These are phyloP conservation scores for Mylabris phalerata DNA, from an alignment of 1,140 invertebrate genomes.

Conservation along the genomic window DNA sequence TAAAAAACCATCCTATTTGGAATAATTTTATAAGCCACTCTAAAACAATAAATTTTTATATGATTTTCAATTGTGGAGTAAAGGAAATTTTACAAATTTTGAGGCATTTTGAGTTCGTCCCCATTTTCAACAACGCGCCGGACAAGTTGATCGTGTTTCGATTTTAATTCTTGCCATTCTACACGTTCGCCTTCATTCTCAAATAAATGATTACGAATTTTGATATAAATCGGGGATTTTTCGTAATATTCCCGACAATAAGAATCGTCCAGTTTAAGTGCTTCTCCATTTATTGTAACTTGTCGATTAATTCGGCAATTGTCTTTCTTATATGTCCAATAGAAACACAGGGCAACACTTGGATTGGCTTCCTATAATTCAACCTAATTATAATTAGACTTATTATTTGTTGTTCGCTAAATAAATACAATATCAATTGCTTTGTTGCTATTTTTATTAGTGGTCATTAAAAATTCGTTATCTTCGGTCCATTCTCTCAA, in stretches of 20 bases:
- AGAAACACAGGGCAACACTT: constrained; percentile 45
- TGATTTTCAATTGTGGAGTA: not conserved
- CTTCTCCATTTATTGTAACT: constrained; percentile 32
- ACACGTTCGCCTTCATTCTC: constrained; percentile 15
- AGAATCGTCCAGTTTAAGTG: constrained; percentile 11
- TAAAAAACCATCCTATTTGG: constrained; percentile 43
- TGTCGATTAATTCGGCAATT: constrained; percentile 39
- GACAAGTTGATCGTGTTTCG: constrained; percentile 21
- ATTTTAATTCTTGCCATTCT: constrained; percentile 23
- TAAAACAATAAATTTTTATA: constrained; percentile 29
- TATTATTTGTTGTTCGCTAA: too few relatives aligned
- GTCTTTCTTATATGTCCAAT: constrained; percentile 43
- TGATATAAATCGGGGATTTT: constrained; percentile 1
- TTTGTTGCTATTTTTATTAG: too few relatives aligned
- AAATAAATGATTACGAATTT: constrained; percentile 23
- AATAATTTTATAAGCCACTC: constrained; percentile 39
- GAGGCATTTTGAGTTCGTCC: constrained; percentile 12
- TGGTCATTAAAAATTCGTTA: too few relatives aligned
- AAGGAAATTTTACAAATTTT: constrained; percentile 18
- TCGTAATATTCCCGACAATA: constrained; percentile 16
- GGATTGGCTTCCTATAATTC: constrained; percentile 41
- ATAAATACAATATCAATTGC: too few relatives aligned
- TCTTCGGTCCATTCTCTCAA: too few relatives aligned
- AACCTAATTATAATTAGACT: too few relatives aligned
- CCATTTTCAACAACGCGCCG: constrained; percentile 11